Evolutionary conservation across 1,140 invertebrate species (phyloP).

Genomic region (Ceratoteleas bidentatus): DNA sequence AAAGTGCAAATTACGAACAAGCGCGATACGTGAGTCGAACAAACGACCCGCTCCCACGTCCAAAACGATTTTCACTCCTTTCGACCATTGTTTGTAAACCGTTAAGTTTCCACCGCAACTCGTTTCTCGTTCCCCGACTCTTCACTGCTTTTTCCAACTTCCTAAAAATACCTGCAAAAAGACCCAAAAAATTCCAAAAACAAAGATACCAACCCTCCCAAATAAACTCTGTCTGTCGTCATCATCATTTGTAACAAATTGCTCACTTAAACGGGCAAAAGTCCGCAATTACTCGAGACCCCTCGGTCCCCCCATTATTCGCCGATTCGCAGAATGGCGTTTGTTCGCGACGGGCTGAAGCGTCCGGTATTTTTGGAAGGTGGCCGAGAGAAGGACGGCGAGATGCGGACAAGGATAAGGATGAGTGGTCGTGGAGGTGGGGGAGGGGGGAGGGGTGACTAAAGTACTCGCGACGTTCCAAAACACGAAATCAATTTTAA

Average conservation of each 20-base stretch:
- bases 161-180: no score
- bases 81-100: conserved; percentile 38
- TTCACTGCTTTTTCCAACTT: no score
- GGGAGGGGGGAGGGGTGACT: conserved; percentile 28
- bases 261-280: no score
- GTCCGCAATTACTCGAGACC: no score
- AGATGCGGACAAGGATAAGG: conserved; percentile 36
- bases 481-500: conserved; percentile 80
- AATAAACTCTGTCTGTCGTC: no score
- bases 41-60: conserved; percentile 23
- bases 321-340: conserved; percentile 41
- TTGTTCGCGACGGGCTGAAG: conserved; percentile 57
- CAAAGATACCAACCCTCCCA: no score
- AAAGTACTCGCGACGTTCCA: conserved; percentile 75
- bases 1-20: neutral
- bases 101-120: conserved; percentile 19
- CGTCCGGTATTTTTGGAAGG: conserved; percentile 73
- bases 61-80: conserved; percentile 33
- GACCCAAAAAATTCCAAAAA: no score
- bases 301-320: conserved; percentile 11
- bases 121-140: no score
- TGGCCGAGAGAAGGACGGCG: conserved; percentile 43
- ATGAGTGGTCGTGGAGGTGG: conserved; percentile 39
- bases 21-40: conserved; percentile 29
- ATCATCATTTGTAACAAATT: no score